Base-by-base conservation (phyloP, 2,888 invertebrate genomes). In the Andricus quercusramuli region DNA sequence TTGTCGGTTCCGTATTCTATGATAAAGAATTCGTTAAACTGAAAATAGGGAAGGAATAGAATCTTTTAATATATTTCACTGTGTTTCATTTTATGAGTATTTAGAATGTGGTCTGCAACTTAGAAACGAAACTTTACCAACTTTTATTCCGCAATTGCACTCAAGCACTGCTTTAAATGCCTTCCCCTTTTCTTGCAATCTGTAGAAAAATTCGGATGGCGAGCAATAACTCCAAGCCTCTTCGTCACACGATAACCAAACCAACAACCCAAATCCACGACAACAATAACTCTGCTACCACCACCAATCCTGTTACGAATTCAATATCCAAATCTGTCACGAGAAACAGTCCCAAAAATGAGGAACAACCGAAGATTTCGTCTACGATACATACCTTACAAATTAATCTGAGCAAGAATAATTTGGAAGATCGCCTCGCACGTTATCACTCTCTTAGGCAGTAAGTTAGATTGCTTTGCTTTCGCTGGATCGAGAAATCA, bases 361-460 rank as follows among this genome's bases (percentile, higher is more conserved):
- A 89, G 25, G 87, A 89, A 6, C 78, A 83, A 13, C 56, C 78
- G 56, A 82, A 79, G 83, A 81, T 68, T 20, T 86, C 87, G 64
- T 82, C 89, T 32, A 84, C 89, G 68, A 89, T 89, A 82, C 85
- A 90, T 37, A 86, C 90, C 76, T 83, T 88, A 25, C 47, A 47
- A 20, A 47, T 70, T 32, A 47, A 47, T 20, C 29, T 29, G 25
- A 51, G n/a, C 70, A 51, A 51, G 70, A 51, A 51, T 70, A 90
- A 89, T 86, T 88, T 91, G 84, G 87, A 92, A 87, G 91, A 91
- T 85, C 91, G 91, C 82, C 88, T 90, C 85, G 88, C 86, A 82
- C 91, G 91, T 81, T 90, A 90, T 86, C 89, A 90, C 84, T 89
- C 90, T 84, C 86, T 91, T 80, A 90, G 90, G 85, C 91, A 91